Evolutionary conservation across 1,140 invertebrate species (phyloP).

Genomic region (Agrypnia vestita): DNA sequence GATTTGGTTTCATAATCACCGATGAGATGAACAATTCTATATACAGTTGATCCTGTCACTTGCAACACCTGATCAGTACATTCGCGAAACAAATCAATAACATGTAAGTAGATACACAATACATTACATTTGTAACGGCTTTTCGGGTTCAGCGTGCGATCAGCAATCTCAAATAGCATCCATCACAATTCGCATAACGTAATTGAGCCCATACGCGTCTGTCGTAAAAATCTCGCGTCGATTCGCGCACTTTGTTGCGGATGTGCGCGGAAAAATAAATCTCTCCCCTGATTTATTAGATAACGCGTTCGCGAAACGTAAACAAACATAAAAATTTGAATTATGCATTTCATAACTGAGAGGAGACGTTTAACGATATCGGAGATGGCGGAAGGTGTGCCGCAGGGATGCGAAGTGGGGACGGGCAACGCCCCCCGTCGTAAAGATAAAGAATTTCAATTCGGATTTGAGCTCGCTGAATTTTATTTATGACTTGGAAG

Average conservation of each 20-base stretch:
- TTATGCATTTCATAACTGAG: constrained; percentile 45
- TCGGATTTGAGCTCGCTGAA: constrained; percentile 17
- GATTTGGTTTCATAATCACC: too few species aligned
- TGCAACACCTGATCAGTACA: too few species aligned
- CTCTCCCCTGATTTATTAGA: constrained; percentile 37
- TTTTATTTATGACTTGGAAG: constrained; percentile 40
- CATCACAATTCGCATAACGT: constrained; percentile 24
- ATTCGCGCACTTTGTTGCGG: constrained; percentile 23
- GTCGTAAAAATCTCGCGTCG: constrained; percentile 10
- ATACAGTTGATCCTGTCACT: too few species aligned
- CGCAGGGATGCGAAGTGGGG: neutral
- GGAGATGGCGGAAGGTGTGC: constrained; percentile 21
- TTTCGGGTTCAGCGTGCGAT: neutral
- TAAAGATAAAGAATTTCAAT: constrained; percentile 52
- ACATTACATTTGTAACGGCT: too few species aligned
- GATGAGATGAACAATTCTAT: too few species aligned
- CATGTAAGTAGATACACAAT: too few species aligned
- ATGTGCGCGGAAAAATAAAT: constrained; percentile 20
- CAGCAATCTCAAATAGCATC: constrained; percentile 30
- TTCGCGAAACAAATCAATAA: too few species aligned
- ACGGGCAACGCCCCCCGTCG: constrained; percentile 2
- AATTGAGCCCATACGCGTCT: constrained; percentile 17
- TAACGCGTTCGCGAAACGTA: constrained; percentile 37
- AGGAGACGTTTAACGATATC: constrained; percentile 43
- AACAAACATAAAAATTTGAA: constrained; percentile 48